These are phyloP conservation scores for Hybognathus amarus DNA, from an alignment of 2,797 vertebrate genomes.

Conservation along the genomic window DNA sequence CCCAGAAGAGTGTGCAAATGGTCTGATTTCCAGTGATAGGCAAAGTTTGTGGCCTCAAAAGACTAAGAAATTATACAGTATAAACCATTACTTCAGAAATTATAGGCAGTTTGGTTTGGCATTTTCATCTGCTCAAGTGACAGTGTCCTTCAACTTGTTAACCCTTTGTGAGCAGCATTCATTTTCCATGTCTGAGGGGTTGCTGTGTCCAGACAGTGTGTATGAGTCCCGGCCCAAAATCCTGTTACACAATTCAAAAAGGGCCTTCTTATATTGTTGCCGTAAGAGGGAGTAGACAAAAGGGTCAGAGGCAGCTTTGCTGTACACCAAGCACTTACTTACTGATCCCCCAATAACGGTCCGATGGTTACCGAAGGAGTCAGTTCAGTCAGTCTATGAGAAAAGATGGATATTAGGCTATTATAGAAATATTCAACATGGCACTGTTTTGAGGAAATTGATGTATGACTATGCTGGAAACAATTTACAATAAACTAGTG, in stretches of 20 bases:
- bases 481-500: not conserved
- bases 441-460: not conserved
- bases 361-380: conserved; percentile 78
- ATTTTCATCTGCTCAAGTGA: not conserved
- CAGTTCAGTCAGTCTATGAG: conserved; percentile 79
- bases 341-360: conserved; percentile 80
- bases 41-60: not conserved
- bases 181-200: conserved; percentile 77
- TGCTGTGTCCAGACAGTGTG: conserved; percentile 76
- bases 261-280: conserved; percentile 81
- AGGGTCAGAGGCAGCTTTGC: conserved; percentile 81
- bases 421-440: not conserved
- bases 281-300: conserved; percentile 83
- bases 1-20: conserved; percentile 26
- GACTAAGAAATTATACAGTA: not conserved
- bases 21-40: conserved; percentile 10
- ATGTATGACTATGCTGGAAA: not conserved
- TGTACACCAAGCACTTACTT: conserved; percentile 82
- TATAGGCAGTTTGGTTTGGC: not conserved
- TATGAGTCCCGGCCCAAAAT: conserved; percentile 75
- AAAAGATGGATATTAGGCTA: conserved; percentile 5
- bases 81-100: not conserved
- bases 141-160: conserved; percentile 51
- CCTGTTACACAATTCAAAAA: conserved; percentile 74
- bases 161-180: conserved; percentile 72